These are phyloP conservation scores for Cataglyphis albicans DNA, from an alignment of 2,888 invertebrate genomes.

Conservation along the genomic window DNA sequence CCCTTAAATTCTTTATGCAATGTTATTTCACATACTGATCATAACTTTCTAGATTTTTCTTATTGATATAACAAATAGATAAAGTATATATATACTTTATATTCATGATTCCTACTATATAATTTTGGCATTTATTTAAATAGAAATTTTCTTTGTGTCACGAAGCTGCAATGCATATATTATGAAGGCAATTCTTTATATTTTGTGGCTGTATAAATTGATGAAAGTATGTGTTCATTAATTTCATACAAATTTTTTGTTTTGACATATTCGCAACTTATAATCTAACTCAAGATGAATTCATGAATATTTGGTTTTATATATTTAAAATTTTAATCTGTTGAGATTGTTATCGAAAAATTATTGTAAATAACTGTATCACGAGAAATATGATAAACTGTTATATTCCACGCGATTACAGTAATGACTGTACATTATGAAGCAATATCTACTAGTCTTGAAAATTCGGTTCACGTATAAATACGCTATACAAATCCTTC, in stretches of 20 bases:
- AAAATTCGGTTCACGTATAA: neutral
- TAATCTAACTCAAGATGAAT: neutral
- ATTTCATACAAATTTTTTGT: neutral
- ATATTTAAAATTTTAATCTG: neutral
- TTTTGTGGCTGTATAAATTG: slow-evolving; percentile 8
- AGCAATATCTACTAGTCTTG: neutral
- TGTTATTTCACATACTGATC: neutral
- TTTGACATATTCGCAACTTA: neutral
- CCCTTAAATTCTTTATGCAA: neutral
- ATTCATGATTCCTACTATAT: neutral
- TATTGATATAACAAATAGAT: neutral
- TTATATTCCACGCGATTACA: neutral
- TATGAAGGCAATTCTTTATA: neutral
- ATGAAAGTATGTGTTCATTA: slow-evolving; percentile 13
- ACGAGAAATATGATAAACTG: neutral
- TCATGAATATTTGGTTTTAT: neutral
- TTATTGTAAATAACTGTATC: slow-evolving; percentile 22
- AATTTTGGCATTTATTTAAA: slow-evolving; percentile 37
- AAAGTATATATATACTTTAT: slow-evolving; percentile 7
- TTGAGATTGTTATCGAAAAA: slow-evolving; percentile 1
- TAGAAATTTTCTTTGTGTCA: slow-evolving; percentile 3
- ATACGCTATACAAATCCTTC: neutral
- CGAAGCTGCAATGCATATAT: slow-evolving; percentile 29
- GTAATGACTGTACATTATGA: neutral
- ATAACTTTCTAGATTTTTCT: neutral